phyloP scores from a whole-genome alignment of 2,113 vertebrate species.

The Haliaeetus leucogaster region DNA sequence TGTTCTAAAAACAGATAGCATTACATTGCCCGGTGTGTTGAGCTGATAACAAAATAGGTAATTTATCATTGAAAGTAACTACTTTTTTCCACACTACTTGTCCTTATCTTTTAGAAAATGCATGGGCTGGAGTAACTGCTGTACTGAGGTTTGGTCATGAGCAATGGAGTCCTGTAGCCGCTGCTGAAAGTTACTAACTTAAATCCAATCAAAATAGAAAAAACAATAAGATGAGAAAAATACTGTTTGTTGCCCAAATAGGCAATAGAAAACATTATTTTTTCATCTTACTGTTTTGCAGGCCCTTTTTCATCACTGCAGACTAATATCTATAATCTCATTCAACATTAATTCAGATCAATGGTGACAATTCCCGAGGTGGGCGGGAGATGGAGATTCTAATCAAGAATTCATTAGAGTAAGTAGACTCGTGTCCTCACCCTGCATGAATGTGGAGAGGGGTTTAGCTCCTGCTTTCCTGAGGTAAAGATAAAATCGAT shows the following conservation, averaged over 20 bases:
- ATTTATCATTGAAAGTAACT: neutral
- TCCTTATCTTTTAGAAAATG: neutral
- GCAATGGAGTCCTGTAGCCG: neutral
- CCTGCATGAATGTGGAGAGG: neutral
- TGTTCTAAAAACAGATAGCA: neutral
- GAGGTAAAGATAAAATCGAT: neutral
- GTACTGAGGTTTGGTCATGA: neutral
- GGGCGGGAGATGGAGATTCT: neutral
- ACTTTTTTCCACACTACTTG: neutral
- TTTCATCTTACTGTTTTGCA: neutral
- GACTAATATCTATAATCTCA: neutral
- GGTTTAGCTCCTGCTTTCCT: neutral
- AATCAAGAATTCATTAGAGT: neutral
- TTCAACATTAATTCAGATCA: neutral
- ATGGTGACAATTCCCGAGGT: neutral
- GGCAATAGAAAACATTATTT: neutral
- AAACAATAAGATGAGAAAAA: neutral
- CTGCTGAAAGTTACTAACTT: neutral
- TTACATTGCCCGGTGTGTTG: neutral
- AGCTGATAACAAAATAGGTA: slow-evolving; percentile 7
- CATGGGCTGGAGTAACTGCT: neutral
- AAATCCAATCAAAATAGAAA: neutral
- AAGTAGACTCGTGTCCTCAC: neutral
- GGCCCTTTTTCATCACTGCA: neutral
- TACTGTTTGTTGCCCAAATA: neutral